Evolutionary conservation across 2,888 invertebrate genomes (phyloP).

Genomic region (Perithous albicinctus): DNA sequence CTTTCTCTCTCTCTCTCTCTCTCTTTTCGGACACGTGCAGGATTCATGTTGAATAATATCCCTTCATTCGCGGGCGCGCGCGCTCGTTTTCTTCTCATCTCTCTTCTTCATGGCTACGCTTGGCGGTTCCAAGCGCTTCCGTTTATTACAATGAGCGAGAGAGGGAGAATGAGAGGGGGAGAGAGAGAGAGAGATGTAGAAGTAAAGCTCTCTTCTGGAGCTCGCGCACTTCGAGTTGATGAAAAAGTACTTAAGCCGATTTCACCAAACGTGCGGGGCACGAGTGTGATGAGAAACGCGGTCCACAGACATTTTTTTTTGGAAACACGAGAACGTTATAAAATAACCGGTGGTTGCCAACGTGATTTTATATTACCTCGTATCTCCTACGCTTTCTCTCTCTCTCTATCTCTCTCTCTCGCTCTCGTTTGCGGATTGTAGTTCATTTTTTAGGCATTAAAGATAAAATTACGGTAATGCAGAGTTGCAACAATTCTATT

Average conservation of each 20-base stretch:
- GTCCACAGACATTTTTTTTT: constrained; percentile 30
- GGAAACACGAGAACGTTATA: neutral
- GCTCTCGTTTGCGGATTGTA: neutral
- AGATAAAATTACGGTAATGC: too few relatives aligned
- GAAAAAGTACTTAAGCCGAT: constrained; percentile 80
- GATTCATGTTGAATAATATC: constrained; percentile 35
- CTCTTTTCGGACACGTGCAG: constrained; percentile 16
- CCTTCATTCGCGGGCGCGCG: constrained; percentile 31
- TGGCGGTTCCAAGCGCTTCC: neutral
- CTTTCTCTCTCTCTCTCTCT: too few relatives aligned
- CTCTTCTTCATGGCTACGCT: constrained; percentile 3
- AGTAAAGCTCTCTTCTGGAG: neutral
- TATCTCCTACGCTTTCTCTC: neutral
- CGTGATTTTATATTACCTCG: neutral
- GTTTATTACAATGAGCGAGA: constrained; percentile 44
- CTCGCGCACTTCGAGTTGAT: constrained; percentile 70
- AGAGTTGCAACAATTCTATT: too few relatives aligned
- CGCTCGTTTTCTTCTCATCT: constrained; percentile 27
- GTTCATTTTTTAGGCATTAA: constrained; percentile 17
- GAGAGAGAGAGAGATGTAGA: neutral
- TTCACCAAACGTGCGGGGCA: constrained; percentile 61
- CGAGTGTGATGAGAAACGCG: constrained; percentile 23
- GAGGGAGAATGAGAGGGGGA: constrained; percentile 14
- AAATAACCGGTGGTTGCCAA: neutral
- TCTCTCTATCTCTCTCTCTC: neutral